Conservation (phyloP, 2,797 vertebrate genomes). For the Myotis findleyi region DNA sequence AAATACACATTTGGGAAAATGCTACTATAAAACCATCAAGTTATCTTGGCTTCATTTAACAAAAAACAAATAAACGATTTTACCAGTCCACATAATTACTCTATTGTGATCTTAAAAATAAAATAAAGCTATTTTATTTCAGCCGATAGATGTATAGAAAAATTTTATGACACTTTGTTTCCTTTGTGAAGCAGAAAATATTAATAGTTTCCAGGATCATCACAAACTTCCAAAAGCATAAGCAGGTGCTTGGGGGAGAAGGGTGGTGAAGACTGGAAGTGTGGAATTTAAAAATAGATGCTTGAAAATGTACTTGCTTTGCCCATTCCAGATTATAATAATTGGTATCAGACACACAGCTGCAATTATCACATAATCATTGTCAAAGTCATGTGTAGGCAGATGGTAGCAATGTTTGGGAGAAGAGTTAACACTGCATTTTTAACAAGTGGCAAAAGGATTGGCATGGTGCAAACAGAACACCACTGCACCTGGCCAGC, state of each 20-base stretch:
- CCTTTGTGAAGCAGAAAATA: conserved; percentile 30
- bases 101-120: conserved; percentile 17
- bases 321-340: conserved; percentile 42
- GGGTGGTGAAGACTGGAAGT: background rate
- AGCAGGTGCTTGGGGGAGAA: background rate
- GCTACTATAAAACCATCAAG: background rate
- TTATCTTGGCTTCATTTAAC: conserved; percentile 52
- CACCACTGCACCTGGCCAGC: conserved; percentile 26
- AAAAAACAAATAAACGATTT: conserved; percentile 50
- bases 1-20: conserved; percentile 34
- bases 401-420: conserved; percentile 77
- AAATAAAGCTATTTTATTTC: conserved; percentile 52
- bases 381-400: conserved; percentile 72
- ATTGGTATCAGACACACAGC: conserved; percentile 71
- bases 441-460: conserved; percentile 79
- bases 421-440: conserved; percentile 74
- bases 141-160: background rate
- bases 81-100: background rate
- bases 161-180: background rate
- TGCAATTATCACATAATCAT: conserved; percentile 72
- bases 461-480: conserved; percentile 65
- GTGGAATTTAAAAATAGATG: background rate
- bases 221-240: conserved; percentile 4
- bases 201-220: background rate
- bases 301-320: conserved; percentile 58